These are phyloP conservation scores for Halcyon senegalensis DNA, from an alignment of 2,113 vertebrate species.

Conservation along the genomic window DNA sequence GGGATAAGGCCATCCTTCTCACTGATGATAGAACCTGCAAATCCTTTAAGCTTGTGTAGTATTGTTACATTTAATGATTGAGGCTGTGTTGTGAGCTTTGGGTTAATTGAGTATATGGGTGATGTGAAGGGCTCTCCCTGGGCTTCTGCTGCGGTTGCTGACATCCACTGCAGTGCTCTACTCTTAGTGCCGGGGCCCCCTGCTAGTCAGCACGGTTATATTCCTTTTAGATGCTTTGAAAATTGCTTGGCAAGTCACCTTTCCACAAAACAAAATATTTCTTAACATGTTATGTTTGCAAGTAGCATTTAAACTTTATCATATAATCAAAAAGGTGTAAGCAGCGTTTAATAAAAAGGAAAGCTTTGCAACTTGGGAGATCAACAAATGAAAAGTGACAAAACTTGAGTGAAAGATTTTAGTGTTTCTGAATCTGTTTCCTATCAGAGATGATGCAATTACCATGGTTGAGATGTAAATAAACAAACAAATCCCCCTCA, in stretches of 20 bases:
- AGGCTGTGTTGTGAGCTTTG: background rate
- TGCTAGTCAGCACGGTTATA: background rate
- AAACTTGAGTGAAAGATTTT: background rate
- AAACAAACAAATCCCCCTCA: background rate
- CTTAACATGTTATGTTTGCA: background rate
- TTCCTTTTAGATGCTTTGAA: background rate
- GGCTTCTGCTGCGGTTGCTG: background rate
- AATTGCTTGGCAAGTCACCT: background rate
- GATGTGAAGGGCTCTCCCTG: background rate
- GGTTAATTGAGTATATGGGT: background rate
- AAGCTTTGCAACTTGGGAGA: background rate
- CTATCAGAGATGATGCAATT: background rate
- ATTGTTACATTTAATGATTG: background rate
- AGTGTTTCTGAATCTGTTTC: background rate
- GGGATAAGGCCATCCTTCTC: background rate
- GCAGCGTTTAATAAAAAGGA: background rate
- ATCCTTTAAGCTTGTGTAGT: background rate
- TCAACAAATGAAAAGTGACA: background rate
- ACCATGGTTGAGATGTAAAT: background rate
- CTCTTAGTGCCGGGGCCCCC: fast-evolving
- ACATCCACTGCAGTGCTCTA: background rate
- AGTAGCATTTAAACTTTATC: background rate
- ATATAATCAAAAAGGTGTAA: background rate
- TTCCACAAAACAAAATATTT: background rate
- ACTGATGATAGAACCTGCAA: background rate